Base-by-base conservation (phyloP, 2,113 vertebrate species). In the Ochotona curzoniae region DNA sequence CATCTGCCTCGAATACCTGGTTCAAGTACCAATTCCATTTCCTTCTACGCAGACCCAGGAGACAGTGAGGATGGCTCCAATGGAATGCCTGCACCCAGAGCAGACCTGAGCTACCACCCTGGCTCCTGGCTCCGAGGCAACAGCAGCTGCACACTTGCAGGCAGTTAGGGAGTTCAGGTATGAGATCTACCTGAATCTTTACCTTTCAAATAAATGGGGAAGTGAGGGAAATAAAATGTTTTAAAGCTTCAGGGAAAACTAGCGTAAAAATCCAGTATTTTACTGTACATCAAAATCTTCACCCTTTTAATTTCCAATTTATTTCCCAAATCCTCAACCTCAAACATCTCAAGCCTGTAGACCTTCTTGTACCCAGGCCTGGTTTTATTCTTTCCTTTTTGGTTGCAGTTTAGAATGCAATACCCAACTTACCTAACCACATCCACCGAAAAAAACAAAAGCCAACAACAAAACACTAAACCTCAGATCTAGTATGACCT, bases 361-460 rank as follows among this genome's bases (percentile, higher is more conserved):
- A 67, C 15, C 20, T 89, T 89, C 78, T 61, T 66, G 44, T 83
- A 38, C 32, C 71, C 32, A 70, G 54, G 80, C 86, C 80, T 90
- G 89, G 76, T n/a, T 76, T 70, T 14, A 57, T 57, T 90, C 54
- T 91, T 61, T 69, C 82, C 54, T 85, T 18, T 12, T 75, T 15
- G 26, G 63, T 1, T 87, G 81, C 47, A 38, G n/a, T 80, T 94
- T 49, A 81, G 75, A 96, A 94, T 32, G 57, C 20, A 91, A 64
- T 13, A 49, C 21, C 74, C 79, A 85, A 66, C 74, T 86, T 91
- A 94, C 17, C 86, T 85, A 93, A 92, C 89, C 93, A 95, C 61
- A 83, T 49, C 81, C 94, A 95, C 51, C 57, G 63, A 67, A 66
- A 89, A n/a, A 91, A 89, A 47, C 23, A 35, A 60, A 91, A 87